Conservation (phyloP, 2,113 vertebrate genomes). For the Manacus vitellinus region DNA sequence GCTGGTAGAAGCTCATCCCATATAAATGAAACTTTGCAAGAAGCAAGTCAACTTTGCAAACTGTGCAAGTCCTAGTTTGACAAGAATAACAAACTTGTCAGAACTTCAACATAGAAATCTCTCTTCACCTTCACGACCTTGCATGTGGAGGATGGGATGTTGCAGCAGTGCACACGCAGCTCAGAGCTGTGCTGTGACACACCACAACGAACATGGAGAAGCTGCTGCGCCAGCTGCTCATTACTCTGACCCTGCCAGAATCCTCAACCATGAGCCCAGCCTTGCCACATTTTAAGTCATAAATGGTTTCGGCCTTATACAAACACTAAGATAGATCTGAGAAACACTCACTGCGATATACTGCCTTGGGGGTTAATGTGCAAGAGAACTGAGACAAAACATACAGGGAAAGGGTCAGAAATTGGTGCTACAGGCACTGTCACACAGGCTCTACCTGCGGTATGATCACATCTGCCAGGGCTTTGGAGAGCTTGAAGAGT, state of each 20-base stretch:
- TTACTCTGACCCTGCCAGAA: neutral
- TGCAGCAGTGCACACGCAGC: neutral
- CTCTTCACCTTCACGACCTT: neutral
- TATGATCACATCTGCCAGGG: constrained; percentile 92
- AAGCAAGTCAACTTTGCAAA: neutral
- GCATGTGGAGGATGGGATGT: neutral
- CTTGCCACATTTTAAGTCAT: neutral
- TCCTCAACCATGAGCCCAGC: neutral
- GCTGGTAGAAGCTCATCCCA: neutral
- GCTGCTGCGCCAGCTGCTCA: neutral
- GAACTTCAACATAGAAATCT: neutral
- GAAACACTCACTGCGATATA: neutral
- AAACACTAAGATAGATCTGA: neutral
- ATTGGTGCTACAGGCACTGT: fast-evolving
- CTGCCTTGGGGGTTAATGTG: neutral
- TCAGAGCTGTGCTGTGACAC: neutral
- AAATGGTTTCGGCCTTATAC: neutral
- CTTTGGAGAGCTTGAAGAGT: constrained; percentile 89
- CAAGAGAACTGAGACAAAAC: neutral
- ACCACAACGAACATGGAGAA: fast-evolving
- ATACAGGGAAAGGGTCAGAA: neutral
- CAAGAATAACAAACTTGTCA: neutral
- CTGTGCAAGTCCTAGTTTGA: neutral
- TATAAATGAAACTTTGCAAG: neutral
- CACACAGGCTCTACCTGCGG: constrained; percentile 82